Base-by-base conservation (phyloP, 2,888 invertebrate genomes). In the Ischnura elegans region DNA sequence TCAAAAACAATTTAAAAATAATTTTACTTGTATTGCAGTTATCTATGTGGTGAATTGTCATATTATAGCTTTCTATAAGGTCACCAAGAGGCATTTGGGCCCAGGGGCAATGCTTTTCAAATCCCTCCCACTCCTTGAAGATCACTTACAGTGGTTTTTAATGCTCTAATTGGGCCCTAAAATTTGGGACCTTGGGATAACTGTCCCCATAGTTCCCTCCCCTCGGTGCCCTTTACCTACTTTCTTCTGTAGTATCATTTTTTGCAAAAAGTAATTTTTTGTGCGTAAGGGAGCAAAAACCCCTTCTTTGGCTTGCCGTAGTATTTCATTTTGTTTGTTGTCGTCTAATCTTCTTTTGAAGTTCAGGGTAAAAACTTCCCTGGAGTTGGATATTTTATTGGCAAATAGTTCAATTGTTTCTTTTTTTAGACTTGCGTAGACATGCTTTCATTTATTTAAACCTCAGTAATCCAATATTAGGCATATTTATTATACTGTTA, bases 401-500 rank as follows among this genome's bases (percentile, higher is more conserved):
- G 4, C 8, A 8, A 1, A 45, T 86, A 86, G n/a, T 43, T 43
- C 19, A 0, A n/a, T n/a, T 86, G 46, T 86, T 42, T 85, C 42
- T 85, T 3, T 10, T 46, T 86, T 45, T 46, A 86, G 46, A 86
- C 43, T 19, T 51, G n/a, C 46, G 29, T 86, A 0, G 10, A 43
- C 0, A 45, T 86, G 46, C 25, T n/a, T 86, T 86, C 46, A 46
- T 46, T 86, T 46, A 86, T 45, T 8, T 86, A 36, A 86, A 86
- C 46, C 46, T 43, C 13, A 42, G 25, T 86, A 43, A 43, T 46
- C 43, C 46, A 86, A 86, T 46, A n/a, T 46, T 86, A n/a, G 25
- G 43, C n/a, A 45, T 86, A 46, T 87, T 87, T 87, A 51, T 87
- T 51, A 16, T 51, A 87, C 36, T 45, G n/a, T 76, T 76, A 76